A percentile compares a stretch with the other conserved stretches of the same genome.
phyloP scores from a whole-genome alignment of 2,888 invertebrate genomes.

The Zygogramma bicolorata region DNA sequence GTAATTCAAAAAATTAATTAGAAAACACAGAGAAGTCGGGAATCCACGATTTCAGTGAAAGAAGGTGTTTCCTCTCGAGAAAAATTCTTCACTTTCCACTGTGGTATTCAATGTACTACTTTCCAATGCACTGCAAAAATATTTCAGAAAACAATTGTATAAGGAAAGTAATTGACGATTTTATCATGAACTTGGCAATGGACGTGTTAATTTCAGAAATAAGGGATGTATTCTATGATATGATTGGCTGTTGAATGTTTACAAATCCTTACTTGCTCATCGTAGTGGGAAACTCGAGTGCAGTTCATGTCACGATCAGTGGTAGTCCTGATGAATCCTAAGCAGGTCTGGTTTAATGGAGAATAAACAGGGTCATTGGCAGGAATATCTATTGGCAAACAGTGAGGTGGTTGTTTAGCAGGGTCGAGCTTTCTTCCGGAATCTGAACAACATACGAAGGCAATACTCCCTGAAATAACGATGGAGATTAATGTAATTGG shows the following conservation, averaged over 20 bases:
- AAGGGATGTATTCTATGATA: not conserved
- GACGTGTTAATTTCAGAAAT: not conserved
- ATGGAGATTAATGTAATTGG: not conserved
- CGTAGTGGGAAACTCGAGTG: slow-evolving; percentile 25
- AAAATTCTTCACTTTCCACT: too few relatives aligned
- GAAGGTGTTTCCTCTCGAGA: too few relatives aligned
- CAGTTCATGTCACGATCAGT: slow-evolving; percentile 54
- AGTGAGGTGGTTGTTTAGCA: not conserved
- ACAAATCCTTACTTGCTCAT: slow-evolving; percentile 42
- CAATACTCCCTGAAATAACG: not conserved
- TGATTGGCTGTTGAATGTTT: not conserved
- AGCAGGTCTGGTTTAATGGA: slow-evolving; percentile 57
- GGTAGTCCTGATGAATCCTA: slow-evolving; percentile 63
- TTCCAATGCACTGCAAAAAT: too few relatives aligned
- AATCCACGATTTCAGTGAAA: too few relatives aligned
- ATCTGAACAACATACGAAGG: not conserved
- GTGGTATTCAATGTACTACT: too few relatives aligned
- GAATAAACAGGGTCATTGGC: slow-evolving; percentile 59
- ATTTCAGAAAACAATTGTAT: too few relatives aligned
- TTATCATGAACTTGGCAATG: not conserved
- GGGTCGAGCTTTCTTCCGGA: slow-evolving; percentile 56
- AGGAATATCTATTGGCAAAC: slow-evolving; percentile 49
- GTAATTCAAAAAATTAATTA: too few relatives aligned
- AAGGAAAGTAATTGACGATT: too few relatives aligned
- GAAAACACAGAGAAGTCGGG: too few relatives aligned